Evolutionary conservation across 1,140 invertebrate genomes (phyloP).

Genomic region (Drosophila subpulchrella): DNA sequence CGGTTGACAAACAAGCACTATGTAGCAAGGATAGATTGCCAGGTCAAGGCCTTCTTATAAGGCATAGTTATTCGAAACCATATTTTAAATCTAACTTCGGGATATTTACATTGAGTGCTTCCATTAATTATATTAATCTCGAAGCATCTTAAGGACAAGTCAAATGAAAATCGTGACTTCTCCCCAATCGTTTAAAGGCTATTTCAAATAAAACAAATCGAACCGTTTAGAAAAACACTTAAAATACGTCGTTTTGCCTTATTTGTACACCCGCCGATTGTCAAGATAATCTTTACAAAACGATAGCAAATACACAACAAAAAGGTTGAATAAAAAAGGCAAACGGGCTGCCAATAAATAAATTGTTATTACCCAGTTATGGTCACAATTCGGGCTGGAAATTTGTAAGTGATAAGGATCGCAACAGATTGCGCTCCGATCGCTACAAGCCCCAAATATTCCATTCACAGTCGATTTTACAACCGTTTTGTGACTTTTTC

Average conservation of each 20-base stretch:
- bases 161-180: constrained; percentile 39
- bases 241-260: constrained; percentile 54
- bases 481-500: constrained; percentile 78
- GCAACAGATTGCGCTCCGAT: constrained; percentile 55
- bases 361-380: constrained; percentile 80
- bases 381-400: constrained; percentile 75
- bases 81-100: too few species aligned
- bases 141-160: constrained; percentile 43
- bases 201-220: constrained; percentile 21
- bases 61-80: not conserved
- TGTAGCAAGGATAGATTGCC: not conserved
- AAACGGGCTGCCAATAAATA: constrained; percentile 59
- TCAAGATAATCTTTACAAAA: constrained; percentile 64
- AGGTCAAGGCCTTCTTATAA: not conserved
- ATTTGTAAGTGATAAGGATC: constrained; percentile 82
- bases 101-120: not conserved
- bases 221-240: constrained; percentile 54
- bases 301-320: constrained; percentile 32
- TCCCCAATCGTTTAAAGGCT: constrained; percentile 54
- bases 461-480: constrained; percentile 39
- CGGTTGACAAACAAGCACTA: not conserved
- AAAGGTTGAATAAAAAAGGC: constrained; percentile 29
- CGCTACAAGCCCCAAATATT: constrained; percentile 34
- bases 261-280: constrained; percentile 55
- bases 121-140: constrained; percentile 11